A percentile compares a stretch with the other conserved stretches of the same genome.
Evolutionary conservation across 2,888 invertebrate genomes (phyloP).

Genomic region (Oscheius sp.): DNA sequence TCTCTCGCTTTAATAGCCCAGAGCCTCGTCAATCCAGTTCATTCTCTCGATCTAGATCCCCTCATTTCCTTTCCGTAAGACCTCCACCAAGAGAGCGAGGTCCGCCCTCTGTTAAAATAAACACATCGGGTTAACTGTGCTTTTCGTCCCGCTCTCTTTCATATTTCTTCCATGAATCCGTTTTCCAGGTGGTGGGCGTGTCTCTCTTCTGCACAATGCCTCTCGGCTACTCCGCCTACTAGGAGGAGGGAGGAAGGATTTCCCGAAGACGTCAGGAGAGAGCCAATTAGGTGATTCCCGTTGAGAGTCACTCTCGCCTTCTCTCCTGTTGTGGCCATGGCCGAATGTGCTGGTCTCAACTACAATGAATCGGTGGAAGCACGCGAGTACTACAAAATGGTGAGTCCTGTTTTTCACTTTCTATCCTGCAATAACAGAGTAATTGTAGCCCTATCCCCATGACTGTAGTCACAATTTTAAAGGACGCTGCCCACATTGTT

Average conservation of each 20-base stretch:
- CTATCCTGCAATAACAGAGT: not conserved
- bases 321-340: not conserved
- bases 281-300: not conserved
- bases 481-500: not conserved
- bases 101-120: conserved; percentile 9
- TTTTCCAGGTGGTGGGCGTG: conserved; percentile 25
- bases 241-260: conserved; percentile 1
- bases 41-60: not conserved
- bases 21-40: not conserved
- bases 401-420: conserved; percentile 20
- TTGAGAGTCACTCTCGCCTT: not conserved
- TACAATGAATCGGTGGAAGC: conserved; percentile 50
- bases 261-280: conserved; percentile 6
- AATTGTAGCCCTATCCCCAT: not conserved
- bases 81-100: not conserved
- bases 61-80: not conserved
- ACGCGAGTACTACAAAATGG: conserved; percentile 47
- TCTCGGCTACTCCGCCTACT: conserved; percentile 24
- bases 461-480: not conserved
- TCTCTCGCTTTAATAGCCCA: not conserved
- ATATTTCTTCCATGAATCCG: not conserved
- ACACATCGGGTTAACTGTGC: conserved; percentile 6
- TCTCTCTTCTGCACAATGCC: conserved; percentile 21
- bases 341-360: conserved; percentile 49
- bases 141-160: not conserved